Evolutionary conservation across 1,140 invertebrate genomes (phyloP).

Genomic region (Periplaneta americana): DNA sequence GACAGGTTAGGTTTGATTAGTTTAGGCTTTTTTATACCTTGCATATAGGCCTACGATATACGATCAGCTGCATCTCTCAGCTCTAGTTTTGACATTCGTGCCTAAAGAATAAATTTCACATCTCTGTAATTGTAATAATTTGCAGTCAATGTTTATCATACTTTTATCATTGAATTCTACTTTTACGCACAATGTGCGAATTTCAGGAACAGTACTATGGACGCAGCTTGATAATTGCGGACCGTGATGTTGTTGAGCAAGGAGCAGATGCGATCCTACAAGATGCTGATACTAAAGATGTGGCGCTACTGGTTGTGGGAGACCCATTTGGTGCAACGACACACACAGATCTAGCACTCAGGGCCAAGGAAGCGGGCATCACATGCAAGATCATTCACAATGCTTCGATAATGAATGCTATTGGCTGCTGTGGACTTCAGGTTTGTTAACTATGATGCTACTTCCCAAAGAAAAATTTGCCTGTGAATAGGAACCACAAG

Average conservation of each 20-base stretch:
- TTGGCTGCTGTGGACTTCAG: conserved; percentile 81
- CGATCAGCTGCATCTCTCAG: too few relatives aligned
- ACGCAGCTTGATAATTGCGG: conserved; percentile 74
- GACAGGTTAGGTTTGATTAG: too few relatives aligned
- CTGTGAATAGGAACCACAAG: too few relatives aligned
- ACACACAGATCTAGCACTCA: conserved; percentile 89
- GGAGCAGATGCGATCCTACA: conserved; percentile 78
- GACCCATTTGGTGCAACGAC: conserved; percentile 94
- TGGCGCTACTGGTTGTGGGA: conserved; percentile 92
- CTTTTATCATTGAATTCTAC: too few relatives aligned
- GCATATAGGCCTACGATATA: too few relatives aligned
- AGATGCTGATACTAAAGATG: conserved; percentile 64
- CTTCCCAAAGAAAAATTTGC: too few relatives aligned
- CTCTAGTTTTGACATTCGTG: too few relatives aligned
- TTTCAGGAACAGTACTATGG: conserved; percentile 86
- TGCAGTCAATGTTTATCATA: too few relatives aligned
- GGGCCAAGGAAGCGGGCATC: conserved; percentile 75
- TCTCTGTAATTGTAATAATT: too few relatives aligned
- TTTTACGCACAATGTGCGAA: too few relatives aligned
- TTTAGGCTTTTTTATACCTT: too few relatives aligned
- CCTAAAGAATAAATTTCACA: too few relatives aligned
- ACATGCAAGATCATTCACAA: conserved; percentile 82
- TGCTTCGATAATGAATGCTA: conserved; percentile 96
- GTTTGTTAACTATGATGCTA: conserved; percentile 12
- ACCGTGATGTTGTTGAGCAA: conserved; percentile 91